Percentiles rank a stretch among this genome's conserved stretches.
Conservation (phyloP, 2,797 vertebrate genomes). For the Phalanger gymnotis region DNA sequence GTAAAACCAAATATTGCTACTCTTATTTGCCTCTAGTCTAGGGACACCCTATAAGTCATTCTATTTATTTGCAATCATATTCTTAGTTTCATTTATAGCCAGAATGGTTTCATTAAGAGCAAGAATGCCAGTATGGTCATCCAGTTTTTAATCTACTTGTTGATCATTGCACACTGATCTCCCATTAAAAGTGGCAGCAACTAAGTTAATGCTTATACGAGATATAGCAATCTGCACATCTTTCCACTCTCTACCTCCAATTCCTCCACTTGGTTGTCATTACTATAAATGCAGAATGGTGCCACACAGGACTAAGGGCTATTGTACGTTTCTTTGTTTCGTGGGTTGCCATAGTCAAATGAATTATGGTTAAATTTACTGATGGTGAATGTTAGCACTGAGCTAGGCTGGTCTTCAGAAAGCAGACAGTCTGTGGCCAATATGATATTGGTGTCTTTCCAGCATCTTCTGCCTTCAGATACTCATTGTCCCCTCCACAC, state of each 20-base stretch:
- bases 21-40: background rate
- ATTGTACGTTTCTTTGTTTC: background rate
- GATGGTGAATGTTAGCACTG: background rate
- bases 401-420: background rate
- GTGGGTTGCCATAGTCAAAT: background rate
- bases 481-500: background rate
- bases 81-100: background rate
- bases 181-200: background rate
- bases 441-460: background rate
- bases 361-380: background rate
- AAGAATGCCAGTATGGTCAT: background rate
- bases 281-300: background rate
- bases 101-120: background rate
- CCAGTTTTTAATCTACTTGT: background rate
- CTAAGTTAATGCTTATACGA: background rate
- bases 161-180: background rate
- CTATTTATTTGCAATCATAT: background rate
- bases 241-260: background rate
- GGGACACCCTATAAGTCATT: too few species aligned
- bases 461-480: background rate
- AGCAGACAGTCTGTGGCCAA: background rate
- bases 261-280: background rate
- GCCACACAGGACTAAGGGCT: background rate
- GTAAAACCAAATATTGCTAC: background rate
- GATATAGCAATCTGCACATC: background rate